Evolutionary conservation across 2,888 invertebrate genomes (phyloP), one percentile per base, ranked within the genome.

Genomic region (Idaea straminata): DNA sequence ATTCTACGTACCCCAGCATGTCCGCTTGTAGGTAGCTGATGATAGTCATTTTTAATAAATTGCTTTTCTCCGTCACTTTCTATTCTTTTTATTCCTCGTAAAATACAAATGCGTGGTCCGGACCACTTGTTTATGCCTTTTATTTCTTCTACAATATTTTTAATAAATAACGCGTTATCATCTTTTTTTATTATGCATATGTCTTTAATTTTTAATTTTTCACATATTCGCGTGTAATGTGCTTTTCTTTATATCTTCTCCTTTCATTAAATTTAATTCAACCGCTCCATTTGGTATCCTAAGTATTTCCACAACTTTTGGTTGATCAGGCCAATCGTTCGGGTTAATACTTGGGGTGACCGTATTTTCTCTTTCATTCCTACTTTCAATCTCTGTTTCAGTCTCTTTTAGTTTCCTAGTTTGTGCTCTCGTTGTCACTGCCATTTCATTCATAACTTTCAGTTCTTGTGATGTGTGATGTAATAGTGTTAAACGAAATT

Each of bases 21-120:
- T 0, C 73, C 76, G 59, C 72, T 72, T 1, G 72, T 72, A 0
- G 74, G 72, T 6, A 76, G 59, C 35, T 69, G 34, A 60, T 75
- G 75, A 66, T 59, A 75, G 25, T 76, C 75, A 62, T 76, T 70
- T 6, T 75, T 38, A 36, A 77, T 75, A 36, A 71, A 57, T 38
- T 16, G 35, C 35, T 69, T 72, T 7, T 74, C 71, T 0, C 72
- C 62, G 0, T 69, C 60, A 67, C 69, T 62, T 5, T 36, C 35
- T n/a, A 73, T 71, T 70, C 66, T 72, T 58, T 63, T 62, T 47
- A 72, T 35, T 35, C 67, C 68, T 67, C 65, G 64, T 16, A 75
- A 64, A 47, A 77, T 64, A 69, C 66, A 71, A 38, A 75, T 59
- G 3, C 66, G 66, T 63, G 74, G 74, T 35, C 74, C 69, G 72